Conservation (phyloP, 2,113 vertebrate species). For the Panthera uncia region DNA sequence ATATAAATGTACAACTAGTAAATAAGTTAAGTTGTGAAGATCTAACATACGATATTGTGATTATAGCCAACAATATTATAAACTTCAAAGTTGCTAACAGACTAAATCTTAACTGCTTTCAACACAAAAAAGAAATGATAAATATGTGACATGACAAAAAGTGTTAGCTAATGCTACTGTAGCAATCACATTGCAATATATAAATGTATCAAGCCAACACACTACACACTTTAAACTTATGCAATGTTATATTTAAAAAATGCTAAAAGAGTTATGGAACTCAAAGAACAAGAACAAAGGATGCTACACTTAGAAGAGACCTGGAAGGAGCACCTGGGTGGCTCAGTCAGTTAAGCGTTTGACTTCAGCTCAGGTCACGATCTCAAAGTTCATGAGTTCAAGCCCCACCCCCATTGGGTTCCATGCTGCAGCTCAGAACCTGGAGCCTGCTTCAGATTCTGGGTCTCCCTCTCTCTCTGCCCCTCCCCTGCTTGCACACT, state of each 20-base stretch:
- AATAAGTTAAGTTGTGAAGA: neutral
- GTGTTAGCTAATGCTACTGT: neutral
- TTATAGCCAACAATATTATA: neutral
- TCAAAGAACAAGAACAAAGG: constrained; percentile 53
- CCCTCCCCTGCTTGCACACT: too few relatives aligned
- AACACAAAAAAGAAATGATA: constrained; percentile 18
- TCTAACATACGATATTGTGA: neutral
- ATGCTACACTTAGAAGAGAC: neutral
- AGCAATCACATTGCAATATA: neutral
- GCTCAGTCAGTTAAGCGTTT: too few relatives aligned
- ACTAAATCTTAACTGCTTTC: neutral
- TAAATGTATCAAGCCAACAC: neutral
- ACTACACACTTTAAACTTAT: neutral
- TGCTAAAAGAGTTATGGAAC: neutral
- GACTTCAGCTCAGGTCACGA: too few relatives aligned
- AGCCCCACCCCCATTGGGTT: too few relatives aligned
- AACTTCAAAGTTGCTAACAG: neutral
- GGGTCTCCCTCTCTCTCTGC: too few relatives aligned
- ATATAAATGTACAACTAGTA: neutral
- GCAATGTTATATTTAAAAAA: neutral
- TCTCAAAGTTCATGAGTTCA: too few relatives aligned
- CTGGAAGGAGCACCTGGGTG: neutral
- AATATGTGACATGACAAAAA: neutral
- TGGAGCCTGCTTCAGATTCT: too few relatives aligned
- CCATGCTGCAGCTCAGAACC: too few relatives aligned